Conservation (phyloP, 2,113 vertebrate genomes). For the Peucedramus taeniatus region DNA sequence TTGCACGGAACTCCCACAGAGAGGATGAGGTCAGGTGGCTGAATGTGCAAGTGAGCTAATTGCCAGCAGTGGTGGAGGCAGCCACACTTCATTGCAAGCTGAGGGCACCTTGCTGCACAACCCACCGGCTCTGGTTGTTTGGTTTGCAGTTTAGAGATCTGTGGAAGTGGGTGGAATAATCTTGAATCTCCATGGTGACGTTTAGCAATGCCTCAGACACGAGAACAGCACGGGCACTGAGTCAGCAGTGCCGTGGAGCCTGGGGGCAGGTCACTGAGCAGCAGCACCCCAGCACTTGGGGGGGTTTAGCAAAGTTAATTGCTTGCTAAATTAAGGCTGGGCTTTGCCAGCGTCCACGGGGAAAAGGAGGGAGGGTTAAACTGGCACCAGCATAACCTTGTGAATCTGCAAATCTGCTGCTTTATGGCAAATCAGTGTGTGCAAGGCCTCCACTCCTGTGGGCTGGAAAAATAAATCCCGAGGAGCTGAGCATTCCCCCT, state of each 20-base stretch:
- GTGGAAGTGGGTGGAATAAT: conserved; percentile 38
- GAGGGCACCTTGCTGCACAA: background rate
- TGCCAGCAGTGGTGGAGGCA: background rate
- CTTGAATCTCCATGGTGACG: conserved; percentile 20
- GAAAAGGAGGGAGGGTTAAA: background rate
- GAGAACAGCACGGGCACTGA: background rate
- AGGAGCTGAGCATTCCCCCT: background rate
- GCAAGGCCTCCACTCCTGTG: background rate
- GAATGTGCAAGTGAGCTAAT: background rate
- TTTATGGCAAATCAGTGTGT: background rate
- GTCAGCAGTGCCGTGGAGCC: background rate
- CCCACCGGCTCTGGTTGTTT: background rate
- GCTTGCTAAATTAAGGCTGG: background rate
- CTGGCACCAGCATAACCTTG: rapidly evolving
- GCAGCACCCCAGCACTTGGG: background rate
- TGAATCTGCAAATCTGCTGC: background rate
- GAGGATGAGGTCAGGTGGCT: background rate
- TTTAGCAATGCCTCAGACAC: background rate
- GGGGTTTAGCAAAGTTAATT: background rate
- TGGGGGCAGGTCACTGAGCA: background rate
- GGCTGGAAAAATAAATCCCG: background rate
- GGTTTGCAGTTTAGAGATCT: background rate
- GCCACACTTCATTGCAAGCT: background rate
- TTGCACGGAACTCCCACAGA: background rate
- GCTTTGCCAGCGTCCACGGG: background rate